Conservation (phyloP, 2,888 invertebrate species). For the Drosophila subquinaria region DNA sequence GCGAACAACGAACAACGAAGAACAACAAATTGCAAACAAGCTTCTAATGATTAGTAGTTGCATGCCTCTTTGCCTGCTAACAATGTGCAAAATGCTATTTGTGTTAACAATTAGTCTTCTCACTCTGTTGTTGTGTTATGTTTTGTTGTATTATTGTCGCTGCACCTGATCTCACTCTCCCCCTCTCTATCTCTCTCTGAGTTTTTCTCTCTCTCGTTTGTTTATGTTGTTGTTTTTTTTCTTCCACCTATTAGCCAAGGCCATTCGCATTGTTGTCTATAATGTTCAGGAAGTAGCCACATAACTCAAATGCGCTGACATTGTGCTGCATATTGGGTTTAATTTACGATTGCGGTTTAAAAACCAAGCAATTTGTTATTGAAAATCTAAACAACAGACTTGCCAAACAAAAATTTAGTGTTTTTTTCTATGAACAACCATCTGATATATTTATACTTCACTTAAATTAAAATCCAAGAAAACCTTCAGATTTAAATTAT, state of each 20-base stretch:
- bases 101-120: constrained; percentile 70
- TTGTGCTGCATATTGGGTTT: constrained; percentile 51
- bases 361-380: constrained; percentile 31
- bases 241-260: constrained; percentile 58
- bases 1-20: constrained; percentile 43
- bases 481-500: neutral
- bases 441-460: neutral
- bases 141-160: constrained; percentile 30
- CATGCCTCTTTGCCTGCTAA: constrained; percentile 70
- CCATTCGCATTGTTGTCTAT: constrained; percentile 41
- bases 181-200: neutral
- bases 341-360: constrained; percentile 41
- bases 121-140: constrained; percentile 24
- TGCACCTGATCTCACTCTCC: constrained; percentile 14
- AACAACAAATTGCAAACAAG: constrained; percentile 74
- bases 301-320: constrained; percentile 51
- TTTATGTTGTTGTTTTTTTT: constrained; percentile 25
- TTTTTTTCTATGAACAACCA: neutral
- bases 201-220: constrained; percentile 25
- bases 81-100: constrained; percentile 78
- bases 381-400: constrained; percentile 26
- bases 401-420: constrained; percentile 1
- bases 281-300: constrained; percentile 57
- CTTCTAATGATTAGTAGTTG: constrained; percentile 74
- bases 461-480: neutral